Percentiles rank a stretch among this genome's conserved stretches.
Evolutionary conservation across 2,113 vertebrate species (phyloP).

Genomic region (Chelonoidis abingdonii): DNA sequence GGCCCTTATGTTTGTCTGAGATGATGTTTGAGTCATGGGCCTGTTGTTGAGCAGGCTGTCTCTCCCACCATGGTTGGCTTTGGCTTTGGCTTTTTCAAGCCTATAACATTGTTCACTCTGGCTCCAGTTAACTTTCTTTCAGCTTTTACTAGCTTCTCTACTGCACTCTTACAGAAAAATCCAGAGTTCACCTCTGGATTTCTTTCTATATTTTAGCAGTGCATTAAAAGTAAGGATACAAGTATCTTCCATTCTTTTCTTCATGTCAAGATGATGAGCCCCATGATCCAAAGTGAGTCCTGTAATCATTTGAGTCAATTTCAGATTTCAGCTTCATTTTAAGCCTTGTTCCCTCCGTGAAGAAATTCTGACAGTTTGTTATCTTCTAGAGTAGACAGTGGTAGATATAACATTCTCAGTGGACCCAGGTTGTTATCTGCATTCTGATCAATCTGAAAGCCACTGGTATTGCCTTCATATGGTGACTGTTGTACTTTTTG

Average conservation of each 20-base stretch:
- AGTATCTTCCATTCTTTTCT: not conserved
- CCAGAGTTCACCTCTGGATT: not conserved
- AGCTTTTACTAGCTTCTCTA: not conserved
- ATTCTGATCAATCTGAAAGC: not conserved
- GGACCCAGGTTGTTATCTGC: not conserved
- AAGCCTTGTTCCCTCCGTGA: not conserved
- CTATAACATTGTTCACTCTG: not conserved
- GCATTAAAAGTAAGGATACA: not conserved
- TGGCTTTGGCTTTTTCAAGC: not conserved
- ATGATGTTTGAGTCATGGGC: not conserved
- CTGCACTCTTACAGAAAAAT: not conserved
- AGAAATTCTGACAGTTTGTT: fast-evolving
- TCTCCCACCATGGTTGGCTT: not conserved
- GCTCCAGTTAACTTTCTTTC: not conserved
- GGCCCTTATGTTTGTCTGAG: not conserved
- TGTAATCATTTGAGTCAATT: not conserved
- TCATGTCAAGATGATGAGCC: not conserved
- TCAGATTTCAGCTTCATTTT: not conserved
- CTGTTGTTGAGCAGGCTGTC: not conserved
- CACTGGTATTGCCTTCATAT: fast-evolving
- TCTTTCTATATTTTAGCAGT: not conserved
- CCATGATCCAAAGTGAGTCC: not conserved
- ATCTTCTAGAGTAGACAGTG: not conserved
- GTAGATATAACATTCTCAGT: not conserved
- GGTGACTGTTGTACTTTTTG: not conserved